These are phyloP conservation scores for Morus bassanus DNA, from an alignment of 2,797 vertebrate species.

Conservation along the genomic window DNA sequence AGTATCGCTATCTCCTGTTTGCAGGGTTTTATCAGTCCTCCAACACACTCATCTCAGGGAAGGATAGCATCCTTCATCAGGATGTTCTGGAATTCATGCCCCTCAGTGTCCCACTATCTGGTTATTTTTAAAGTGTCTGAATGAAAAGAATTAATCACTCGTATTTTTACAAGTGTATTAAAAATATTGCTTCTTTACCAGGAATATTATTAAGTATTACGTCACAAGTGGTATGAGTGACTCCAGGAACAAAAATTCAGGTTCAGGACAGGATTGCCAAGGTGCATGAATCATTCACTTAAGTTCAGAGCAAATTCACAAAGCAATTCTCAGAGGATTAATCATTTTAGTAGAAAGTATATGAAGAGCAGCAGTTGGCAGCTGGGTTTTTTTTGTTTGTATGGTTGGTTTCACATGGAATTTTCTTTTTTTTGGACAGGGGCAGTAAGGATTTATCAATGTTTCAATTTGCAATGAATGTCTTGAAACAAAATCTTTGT, in stretches of 20 bases:
- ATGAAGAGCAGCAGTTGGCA: background rate
- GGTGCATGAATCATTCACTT: background rate
- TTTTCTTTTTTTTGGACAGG: background rate
- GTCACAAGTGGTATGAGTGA: background rate
- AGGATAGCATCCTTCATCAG: conserved; percentile 55
- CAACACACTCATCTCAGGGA: conserved; percentile 32
- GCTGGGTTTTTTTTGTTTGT: background rate
- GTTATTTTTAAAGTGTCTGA: conserved; percentile 25
- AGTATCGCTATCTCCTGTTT: conserved; percentile 44
- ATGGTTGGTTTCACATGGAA: background rate
- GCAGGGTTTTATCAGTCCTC: conserved; percentile 57
- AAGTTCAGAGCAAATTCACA: background rate
- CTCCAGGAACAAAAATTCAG: background rate
- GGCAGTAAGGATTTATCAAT: background rate
- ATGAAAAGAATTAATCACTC: conserved; percentile 36
- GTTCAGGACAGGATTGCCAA: background rate
- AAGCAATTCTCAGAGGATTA: background rate
- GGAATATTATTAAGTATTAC: background rate
- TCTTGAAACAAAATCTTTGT: background rate
- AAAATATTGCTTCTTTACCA: background rate
- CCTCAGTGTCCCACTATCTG: conserved; percentile 37
- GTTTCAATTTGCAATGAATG: background rate
- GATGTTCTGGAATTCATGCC: conserved; percentile 14
- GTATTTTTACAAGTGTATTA: background rate
- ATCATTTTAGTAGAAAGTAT: background rate